phyloP scores from a whole-genome alignment of 2,888 invertebrate species.

The Drosophila pegasa region DNA sequence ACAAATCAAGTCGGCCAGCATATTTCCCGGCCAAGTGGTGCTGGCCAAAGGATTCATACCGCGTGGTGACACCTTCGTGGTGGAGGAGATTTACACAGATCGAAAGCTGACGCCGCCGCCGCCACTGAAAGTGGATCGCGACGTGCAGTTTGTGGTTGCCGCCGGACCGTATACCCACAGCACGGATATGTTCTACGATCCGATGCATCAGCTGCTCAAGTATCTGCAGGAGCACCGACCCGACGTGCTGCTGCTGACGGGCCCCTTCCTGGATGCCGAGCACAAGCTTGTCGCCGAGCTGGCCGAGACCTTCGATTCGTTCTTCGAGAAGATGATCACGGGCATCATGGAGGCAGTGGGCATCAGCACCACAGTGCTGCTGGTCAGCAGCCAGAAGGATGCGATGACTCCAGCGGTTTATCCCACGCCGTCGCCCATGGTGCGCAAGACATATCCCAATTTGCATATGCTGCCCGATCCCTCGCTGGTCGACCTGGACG shows the following conservation, averaged over 20 bases:
- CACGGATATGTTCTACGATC: conserved; percentile 92
- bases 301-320: conserved; percentile 89
- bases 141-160: conserved; percentile 89
- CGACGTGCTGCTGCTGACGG: conserved; percentile 92
- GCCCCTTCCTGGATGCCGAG: conserved; percentile 92
- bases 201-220: conserved; percentile 90
- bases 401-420: conserved; percentile 91
- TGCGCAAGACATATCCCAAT: conserved; percentile 87
- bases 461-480: conserved; percentile 92
- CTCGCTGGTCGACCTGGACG: conserved; percentile 90
- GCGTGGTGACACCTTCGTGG: conserved; percentile 89
- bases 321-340: conserved; percentile 90
- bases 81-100: conserved; percentile 88
- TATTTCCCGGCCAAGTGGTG: conserved; percentile 86
- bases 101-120: conserved; percentile 85
- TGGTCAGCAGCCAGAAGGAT: conserved; percentile 92
- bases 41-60: conserved; percentile 91
- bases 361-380: conserved; percentile 89
- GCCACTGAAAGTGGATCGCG: conserved; percentile 86
- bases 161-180: conserved; percentile 93
- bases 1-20: conserved; percentile 84
- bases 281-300: conserved; percentile 88
- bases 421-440: conserved; percentile 92
- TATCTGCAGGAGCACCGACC: conserved; percentile 90
- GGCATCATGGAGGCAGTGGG: conserved; percentile 88